These are phyloP conservation scores for Sphaerophoria rueppellii DNA, from an alignment of 2,888 invertebrate species.

Conservation along the genomic window DNA sequence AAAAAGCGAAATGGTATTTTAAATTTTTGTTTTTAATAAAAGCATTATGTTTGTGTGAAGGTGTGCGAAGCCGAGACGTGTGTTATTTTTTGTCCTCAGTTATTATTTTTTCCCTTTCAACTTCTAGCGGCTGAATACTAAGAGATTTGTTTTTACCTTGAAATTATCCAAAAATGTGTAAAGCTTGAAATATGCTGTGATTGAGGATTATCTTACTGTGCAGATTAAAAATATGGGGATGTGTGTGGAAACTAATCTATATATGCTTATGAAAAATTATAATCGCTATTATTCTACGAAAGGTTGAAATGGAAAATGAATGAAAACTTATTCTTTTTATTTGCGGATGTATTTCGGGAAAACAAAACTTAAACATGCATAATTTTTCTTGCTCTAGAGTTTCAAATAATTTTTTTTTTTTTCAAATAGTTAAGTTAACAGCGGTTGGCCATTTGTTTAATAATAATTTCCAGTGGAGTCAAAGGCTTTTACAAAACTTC, in stretches of 20 bases:
- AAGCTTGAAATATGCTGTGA: slow-evolving; percentile 40
- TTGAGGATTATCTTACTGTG: slow-evolving; percentile 24
- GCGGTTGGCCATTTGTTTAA: too few species aligned
- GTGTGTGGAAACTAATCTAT: not conserved
- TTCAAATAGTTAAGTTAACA: too few species aligned
- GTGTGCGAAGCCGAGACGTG: slow-evolving; percentile 59
- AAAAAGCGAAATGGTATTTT: slow-evolving; percentile 26
- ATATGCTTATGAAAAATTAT: too few species aligned
- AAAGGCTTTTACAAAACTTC: too few species aligned
- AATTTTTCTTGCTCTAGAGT: too few species aligned
- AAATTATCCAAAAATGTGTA: slow-evolving; percentile 35
- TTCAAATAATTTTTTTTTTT: too few species aligned
- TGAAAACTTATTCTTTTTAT: too few species aligned
- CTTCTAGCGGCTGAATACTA: slow-evolving; percentile 32
- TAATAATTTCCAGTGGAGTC: too few species aligned
- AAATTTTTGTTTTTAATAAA: slow-evolving; percentile 6
- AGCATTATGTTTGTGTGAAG: slow-evolving; percentile 54
- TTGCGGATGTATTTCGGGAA: too few species aligned
- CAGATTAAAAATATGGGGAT: slow-evolving; percentile 3
- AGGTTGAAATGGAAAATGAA: too few species aligned
- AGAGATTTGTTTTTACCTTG: slow-evolving; percentile 53
- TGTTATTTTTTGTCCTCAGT: slow-evolving; percentile 34
- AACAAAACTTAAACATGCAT: too few species aligned
- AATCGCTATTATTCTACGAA: too few species aligned
- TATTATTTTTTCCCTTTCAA: slow-evolving; percentile 30